Conservation (phyloP, 2,888 invertebrate species). For the Strigamia maritima region DNA sequence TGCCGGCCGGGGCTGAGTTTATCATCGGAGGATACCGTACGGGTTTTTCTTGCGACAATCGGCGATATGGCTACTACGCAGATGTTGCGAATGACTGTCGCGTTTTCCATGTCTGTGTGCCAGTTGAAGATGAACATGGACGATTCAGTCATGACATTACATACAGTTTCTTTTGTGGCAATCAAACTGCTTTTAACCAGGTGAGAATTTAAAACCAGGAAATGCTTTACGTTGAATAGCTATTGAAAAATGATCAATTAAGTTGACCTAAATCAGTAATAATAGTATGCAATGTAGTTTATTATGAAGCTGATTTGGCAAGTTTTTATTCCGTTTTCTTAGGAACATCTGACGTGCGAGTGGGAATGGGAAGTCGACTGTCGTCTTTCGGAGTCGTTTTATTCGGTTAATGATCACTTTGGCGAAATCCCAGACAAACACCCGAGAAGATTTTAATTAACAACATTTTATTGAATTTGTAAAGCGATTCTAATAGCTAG, state of each 20-base stretch:
- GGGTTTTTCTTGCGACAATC: slow-evolving; percentile 41
- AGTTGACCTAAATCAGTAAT: background rate
- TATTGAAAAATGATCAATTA: background rate
- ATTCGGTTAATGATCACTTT: slow-evolving; percentile 39
- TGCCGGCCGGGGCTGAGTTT: slow-evolving; percentile 41
- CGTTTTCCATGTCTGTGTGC: slow-evolving; percentile 42
- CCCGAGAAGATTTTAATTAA: background rate
- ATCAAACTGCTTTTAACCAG: slow-evolving; percentile 43
- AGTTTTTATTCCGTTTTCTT: background rate
- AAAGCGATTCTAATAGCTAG: background rate
- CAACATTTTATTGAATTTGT: background rate
- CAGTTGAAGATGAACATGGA: slow-evolving; percentile 40
- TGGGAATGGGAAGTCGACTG: slow-evolving; percentile 41
- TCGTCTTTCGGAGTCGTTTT: slow-evolving; percentile 36
- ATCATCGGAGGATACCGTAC: slow-evolving; percentile 41
- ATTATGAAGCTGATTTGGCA: background rate
- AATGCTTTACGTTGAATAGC: background rate
- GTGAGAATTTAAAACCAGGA: slow-evolving; percentile 34
- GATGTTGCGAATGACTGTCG: slow-evolving; percentile 42
- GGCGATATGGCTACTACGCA: slow-evolving; percentile 42
- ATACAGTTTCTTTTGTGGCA: slow-evolving; percentile 43
- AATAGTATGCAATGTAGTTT: background rate
- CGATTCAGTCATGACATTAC: slow-evolving; percentile 40
- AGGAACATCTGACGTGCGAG: slow-evolving; percentile 42
- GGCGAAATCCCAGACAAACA: slow-evolving; percentile 17